A percentile compares a stretch with the other conserved stretches of the same genome.
These are phyloP conservation scores for Calidris pugnax DNA, from an alignment of 2,113 vertebrate species.

Conservation along the genomic window DNA sequence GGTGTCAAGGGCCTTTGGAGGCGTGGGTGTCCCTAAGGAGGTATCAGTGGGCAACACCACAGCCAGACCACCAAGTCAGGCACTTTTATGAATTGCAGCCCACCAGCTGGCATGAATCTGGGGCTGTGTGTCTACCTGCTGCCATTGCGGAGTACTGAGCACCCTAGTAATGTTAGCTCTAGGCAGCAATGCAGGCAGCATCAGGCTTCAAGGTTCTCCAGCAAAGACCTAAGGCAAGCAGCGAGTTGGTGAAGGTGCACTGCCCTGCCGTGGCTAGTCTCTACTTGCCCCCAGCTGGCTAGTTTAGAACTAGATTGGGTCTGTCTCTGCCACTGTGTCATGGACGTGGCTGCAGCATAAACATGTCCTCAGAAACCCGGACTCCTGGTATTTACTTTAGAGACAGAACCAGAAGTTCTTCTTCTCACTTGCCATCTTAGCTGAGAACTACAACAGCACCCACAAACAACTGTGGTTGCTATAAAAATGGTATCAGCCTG, in stretches of 20 bases:
- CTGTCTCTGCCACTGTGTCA: background rate
- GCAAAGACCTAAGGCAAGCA: rapidly evolving
- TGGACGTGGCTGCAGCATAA: background rate
- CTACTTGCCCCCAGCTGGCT: background rate
- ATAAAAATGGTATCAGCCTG: slow-evolving; percentile 12
- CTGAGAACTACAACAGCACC: slow-evolving; percentile 46
- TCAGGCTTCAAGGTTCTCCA: background rate
- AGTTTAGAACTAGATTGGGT: background rate
- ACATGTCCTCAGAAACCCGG: background rate
- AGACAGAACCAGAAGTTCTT: slow-evolving; percentile 8
- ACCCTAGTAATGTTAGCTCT: background rate
- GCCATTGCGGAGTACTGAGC: background rate
- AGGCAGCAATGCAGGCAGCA: background rate
- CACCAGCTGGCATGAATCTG: background rate
- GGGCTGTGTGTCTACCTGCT: background rate
- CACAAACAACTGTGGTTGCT: slow-evolving; percentile 47
- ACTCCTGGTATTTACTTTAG: background rate
- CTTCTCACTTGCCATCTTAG: slow-evolving; percentile 30
- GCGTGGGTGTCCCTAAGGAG: background rate
- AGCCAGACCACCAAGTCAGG: background rate
- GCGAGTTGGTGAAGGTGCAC: background rate
- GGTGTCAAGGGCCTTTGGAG: background rate
- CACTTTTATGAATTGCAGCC: background rate
- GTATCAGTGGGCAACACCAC: background rate
- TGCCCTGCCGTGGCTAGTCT: background rate